Percentiles rank a stretch among this genome's conserved stretches.
These are phyloP conservation scores for Xerus rutilus DNA, from an alignment of 2,797 vertebrate species.

Conservation along the genomic window DNA sequence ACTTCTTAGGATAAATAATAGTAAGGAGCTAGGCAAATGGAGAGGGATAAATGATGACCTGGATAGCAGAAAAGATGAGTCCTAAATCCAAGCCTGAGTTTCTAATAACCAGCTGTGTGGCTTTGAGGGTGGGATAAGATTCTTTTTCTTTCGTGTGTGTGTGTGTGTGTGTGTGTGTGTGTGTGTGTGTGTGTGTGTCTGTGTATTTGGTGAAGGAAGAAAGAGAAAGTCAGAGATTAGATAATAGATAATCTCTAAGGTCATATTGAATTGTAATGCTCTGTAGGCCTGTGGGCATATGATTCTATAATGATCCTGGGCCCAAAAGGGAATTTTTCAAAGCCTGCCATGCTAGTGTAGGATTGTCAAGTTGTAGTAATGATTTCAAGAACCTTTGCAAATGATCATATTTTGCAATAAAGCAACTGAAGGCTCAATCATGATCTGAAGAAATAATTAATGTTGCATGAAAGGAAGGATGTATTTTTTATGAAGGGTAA, in stretches of 20 bases:
- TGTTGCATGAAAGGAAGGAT: conserved; percentile 63
- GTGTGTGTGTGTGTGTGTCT: background rate
- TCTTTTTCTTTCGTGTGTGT: background rate
- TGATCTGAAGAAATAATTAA: conserved; percentile 71
- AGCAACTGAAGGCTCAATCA: conserved; percentile 11
- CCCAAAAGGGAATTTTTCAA: conserved; percentile 55
- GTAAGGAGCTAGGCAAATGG: conserved; percentile 1
- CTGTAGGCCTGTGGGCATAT: background rate
- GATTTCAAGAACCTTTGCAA: conserved; percentile 66
- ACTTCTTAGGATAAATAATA: conserved; percentile 54
- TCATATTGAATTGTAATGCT: conserved; percentile 30
- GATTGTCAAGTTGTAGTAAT: conserved; percentile 16
- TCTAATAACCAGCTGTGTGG: conserved; percentile 27
- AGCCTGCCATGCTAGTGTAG: background rate
- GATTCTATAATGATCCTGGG: conserved; percentile 23
- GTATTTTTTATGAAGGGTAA: conserved; percentile 28
- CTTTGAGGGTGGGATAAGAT: background rate
- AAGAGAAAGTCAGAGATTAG: background rate
- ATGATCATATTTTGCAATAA: conserved; percentile 58
- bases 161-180: background rate
- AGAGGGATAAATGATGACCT: conserved; percentile 35
- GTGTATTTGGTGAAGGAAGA: too few species aligned
- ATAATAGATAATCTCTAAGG: background rate
- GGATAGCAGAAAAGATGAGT: conserved; percentile 13
- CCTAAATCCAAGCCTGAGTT: conserved; percentile 35